phyloP scores from a whole-genome alignment of 2,113 vertebrate species.

The Pseudolaguvia tuberculata region DNA sequence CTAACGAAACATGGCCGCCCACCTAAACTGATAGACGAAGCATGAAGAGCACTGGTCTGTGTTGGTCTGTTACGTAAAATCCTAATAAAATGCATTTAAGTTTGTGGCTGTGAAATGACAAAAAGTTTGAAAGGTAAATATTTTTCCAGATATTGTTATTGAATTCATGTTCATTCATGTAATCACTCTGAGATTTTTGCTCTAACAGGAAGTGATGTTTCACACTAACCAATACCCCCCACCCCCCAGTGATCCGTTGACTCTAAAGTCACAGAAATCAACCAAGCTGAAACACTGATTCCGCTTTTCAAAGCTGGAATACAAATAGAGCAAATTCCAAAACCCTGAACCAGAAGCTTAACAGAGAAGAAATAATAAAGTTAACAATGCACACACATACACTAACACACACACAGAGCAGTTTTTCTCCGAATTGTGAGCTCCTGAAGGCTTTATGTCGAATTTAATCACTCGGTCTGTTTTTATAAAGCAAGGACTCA shows the following conservation, averaged over 20 bases:
- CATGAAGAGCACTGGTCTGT: too few species aligned
- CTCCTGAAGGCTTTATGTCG: conserved; percentile 66
- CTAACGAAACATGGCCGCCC: too few species aligned
- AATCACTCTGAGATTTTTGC: too few species aligned
- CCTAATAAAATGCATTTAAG: too few species aligned
- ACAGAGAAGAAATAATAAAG: neutral
- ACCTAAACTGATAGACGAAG: too few species aligned
- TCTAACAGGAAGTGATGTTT: conserved; percentile 6
- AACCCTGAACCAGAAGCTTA: neutral
- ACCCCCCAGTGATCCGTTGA: conserved; percentile 7
- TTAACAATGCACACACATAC: conserved; percentile 6
- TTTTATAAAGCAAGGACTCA: conserved; percentile 63
- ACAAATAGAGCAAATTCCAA: conserved; percentile 10
- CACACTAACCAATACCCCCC: conserved; percentile 13
- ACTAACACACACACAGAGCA: too few species aligned
- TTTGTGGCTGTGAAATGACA: too few species aligned
- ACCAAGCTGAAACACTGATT: conserved; percentile 10
- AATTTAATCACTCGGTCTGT: conserved; percentile 35
- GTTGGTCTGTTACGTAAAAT: too few species aligned
- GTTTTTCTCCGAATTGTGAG: conserved; percentile 58
- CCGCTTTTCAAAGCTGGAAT: conserved; percentile 22
- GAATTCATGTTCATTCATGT: too few species aligned
- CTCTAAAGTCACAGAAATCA: conserved; percentile 21
- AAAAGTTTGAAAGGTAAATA: too few species aligned
- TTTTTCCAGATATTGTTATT: too few species aligned